Evolutionary conservation across 1,140 invertebrate species (phyloP).

Genomic region (Andrena cerasifolii): DNA sequence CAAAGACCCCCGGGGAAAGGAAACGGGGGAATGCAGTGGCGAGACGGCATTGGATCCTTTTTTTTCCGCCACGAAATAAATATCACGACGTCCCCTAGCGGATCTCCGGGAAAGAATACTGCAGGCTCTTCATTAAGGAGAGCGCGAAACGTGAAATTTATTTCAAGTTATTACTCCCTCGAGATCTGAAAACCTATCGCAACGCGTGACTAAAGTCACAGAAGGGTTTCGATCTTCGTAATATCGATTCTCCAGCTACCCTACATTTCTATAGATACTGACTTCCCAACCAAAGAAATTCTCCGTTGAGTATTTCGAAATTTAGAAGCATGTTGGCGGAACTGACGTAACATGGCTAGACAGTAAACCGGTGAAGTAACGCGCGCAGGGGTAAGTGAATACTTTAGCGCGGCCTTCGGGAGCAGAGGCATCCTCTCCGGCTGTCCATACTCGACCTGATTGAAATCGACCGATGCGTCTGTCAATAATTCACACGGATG

Average conservation of each 20-base stretch:
- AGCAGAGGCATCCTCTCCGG: not conserved
- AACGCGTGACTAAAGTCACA: not conserved
- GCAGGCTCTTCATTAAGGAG: constrained; percentile 30
- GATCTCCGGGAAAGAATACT: constrained; percentile 8
- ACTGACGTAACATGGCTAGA: too few species aligned
- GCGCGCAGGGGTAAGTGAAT: too few species aligned
- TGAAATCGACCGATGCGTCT: not conserved
- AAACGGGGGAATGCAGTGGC: not conserved
- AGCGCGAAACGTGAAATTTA: constrained; percentile 12
- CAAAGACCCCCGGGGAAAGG: not conserved
- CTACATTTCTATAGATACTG: not conserved
- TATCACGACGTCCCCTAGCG: constrained; percentile 22
- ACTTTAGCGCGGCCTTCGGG: not conserved
- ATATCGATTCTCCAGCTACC: not conserved
- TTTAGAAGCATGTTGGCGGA: too few species aligned
- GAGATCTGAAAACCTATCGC: not conserved
- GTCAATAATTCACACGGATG: constrained; percentile 9
- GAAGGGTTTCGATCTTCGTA: constrained; percentile 16
- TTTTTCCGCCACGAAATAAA: constrained; percentile 47
- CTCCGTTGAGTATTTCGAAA: too few species aligned
- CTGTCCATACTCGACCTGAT: not conserved
- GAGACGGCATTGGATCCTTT: constrained; percentile 15
- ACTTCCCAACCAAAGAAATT: too few species aligned
- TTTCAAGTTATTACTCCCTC: constrained; percentile 20
- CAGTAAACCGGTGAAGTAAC: too few species aligned